Evolutionary conservation across 2,113 vertebrate genomes (phyloP), one percentile per base, ranked within the genome.

Genomic region (Pterophyllum scalare): DNA sequence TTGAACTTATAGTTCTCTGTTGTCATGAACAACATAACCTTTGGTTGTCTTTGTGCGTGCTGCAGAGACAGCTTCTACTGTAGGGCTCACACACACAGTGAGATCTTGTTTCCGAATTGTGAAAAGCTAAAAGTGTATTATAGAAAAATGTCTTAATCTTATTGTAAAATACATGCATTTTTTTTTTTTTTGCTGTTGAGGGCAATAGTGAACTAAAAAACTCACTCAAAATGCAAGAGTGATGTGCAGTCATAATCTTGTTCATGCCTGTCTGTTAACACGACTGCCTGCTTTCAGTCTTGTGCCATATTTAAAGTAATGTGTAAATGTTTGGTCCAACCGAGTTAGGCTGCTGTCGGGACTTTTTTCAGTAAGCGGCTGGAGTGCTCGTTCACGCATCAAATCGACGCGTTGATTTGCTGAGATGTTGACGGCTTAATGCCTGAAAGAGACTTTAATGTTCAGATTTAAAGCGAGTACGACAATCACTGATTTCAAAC

Each of bases 401-500:
- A 70, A 49, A 17, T 20, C 28, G 43, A 72, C 65, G 31, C 17
- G 14, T 72, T n/a, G 52, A 54, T 46, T n/a, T 52, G 26, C 17
- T 28, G n/a, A n/a, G n/a, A n/a, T n/a, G n/a, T n/a, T n/a, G 43
- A 31, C 24, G 31, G 46, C 46, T 52, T 72, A 31, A 52, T 72
- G 26, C 11, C 67, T 52, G 67, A 31, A 54, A 31, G 11, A 38
- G 3, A 2, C 43, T 10, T 7, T 35, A 28, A 10, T 35, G 49
- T 78, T 70, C 11, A 74, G 62, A 81, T 76, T 77, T 33, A 79
- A 72, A 74, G 33, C 59, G 12, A 82, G 49, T 38, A 61, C 49
- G 82, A 90, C 83, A 88, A 91, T 91, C 89, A 75, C 12, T 67
- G 46, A 80, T 14, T 65, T 78, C 10, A 64, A 81, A 38, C 35